Evolutionary conservation across 2,113 vertebrate species (phyloP).

Genomic region (Sphyrna mokarran): DNA sequence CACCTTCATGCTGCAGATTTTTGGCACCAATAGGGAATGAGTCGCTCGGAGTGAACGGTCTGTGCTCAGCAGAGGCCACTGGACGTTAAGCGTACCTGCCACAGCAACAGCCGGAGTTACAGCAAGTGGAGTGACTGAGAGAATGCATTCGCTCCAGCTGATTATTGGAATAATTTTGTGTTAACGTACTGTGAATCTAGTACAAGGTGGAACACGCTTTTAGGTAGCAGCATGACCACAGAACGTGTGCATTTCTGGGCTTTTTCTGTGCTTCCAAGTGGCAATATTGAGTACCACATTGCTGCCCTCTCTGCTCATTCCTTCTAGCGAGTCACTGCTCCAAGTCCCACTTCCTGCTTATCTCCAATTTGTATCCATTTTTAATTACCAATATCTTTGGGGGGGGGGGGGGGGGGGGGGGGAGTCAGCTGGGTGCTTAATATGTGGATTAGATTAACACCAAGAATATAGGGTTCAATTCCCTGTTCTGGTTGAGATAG

Average conservation of each 20-base stretch:
- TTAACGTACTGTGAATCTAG: not conserved
- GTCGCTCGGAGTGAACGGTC: not conserved
- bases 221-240: not conserved
- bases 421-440: no score
- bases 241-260: conserved; percentile 8
- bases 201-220: not conserved
- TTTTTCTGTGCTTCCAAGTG: not conserved
- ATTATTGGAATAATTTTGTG: not conserved
- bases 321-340: not conserved
- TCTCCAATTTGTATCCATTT: not conserved
- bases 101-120: not conserved
- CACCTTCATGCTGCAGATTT: conserved; percentile 83
- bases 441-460: not conserved
- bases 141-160: not conserved
- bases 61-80: not conserved
- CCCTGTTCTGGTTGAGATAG: no score
- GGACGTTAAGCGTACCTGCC: not conserved
- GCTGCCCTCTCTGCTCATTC: not conserved
- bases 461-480: not conserved
- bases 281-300: not conserved
- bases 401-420: no score
- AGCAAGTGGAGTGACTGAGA: not conserved
- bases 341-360: not conserved
- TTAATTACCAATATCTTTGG: not conserved
- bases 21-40: conserved; percentile 74